phyloP scores from a whole-genome alignment of 2,888 invertebrate species.

The Hyppa rectilinea region DNA sequence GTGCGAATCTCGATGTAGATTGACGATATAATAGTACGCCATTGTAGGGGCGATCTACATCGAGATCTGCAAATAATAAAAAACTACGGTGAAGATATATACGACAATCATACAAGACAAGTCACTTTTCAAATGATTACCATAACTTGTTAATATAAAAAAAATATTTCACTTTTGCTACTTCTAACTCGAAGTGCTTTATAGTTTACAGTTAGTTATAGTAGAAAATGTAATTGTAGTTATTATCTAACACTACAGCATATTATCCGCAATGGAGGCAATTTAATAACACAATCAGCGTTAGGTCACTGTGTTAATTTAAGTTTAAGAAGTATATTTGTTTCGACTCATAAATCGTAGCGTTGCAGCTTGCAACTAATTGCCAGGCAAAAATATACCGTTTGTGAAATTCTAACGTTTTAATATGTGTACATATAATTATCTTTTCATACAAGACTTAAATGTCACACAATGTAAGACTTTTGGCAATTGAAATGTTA shows the following conservation, averaged over 20 bases:
- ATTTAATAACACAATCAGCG: constrained; percentile 46
- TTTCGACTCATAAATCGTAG: constrained; percentile 64
- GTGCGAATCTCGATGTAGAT: constrained; percentile 52
- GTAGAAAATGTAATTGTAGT: constrained; percentile 32
- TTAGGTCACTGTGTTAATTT: constrained; percentile 61
- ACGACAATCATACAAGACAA: background rate
- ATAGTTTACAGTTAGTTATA: constrained; percentile 7
- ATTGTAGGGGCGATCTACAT: no score
- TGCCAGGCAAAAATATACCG: constrained; percentile 48
- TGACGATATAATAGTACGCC: constrained; percentile 28
- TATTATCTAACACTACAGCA: constrained; percentile 48
- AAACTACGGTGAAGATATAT: background rate
- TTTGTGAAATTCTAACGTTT: constrained; percentile 59
- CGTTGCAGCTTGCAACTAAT: constrained; percentile 42
- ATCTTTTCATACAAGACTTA: constrained; percentile 52
- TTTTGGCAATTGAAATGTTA: constrained; percentile 63
- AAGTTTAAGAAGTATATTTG: constrained; percentile 47
- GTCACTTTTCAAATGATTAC: background rate
- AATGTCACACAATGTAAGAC: constrained; percentile 62
- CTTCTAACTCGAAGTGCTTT: constrained; percentile 10
- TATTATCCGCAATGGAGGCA: constrained; percentile 26
- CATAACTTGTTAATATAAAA: constrained; percentile 7
- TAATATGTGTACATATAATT: constrained; percentile 46
- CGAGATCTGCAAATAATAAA: background rate
- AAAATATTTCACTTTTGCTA: background rate